A percentile compares a stretch with the other conserved stretches of the same genome.
Evolutionary conservation across 2,888 invertebrate species (phyloP).

Genomic region (Chesias legatella): DNA sequence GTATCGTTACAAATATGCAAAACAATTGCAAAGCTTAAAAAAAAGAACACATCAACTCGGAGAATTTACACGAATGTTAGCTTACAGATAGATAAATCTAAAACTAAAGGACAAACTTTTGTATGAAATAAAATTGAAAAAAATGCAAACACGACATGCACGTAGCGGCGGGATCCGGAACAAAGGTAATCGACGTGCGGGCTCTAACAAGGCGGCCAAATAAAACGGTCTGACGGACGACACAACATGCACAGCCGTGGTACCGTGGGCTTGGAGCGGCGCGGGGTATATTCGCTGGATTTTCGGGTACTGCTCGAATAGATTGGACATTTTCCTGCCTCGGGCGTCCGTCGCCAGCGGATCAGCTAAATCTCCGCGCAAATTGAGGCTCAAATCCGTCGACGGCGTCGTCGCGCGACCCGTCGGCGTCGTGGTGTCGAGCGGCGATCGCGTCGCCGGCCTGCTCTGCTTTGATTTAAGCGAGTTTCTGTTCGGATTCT

Average conservation of each 20-base stretch:
- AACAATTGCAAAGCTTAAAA: constrained; percentile 33
- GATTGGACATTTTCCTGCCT: constrained; percentile 83
- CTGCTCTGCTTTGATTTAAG: constrained; percentile 77
- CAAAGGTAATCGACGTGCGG: constrained; percentile 61
- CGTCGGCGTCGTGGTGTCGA: constrained; percentile 72
- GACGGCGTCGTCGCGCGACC: constrained; percentile 46
- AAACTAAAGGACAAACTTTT: constrained; percentile 44
- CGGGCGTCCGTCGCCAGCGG: constrained; percentile 61
- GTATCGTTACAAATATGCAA: constrained; percentile 20
- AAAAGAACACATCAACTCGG: constrained; percentile 27
- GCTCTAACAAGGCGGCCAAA: constrained; percentile 54
- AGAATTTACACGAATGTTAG: constrained; percentile 33
- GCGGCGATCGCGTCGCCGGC: constrained; percentile 76
- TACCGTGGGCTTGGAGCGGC: constrained; percentile 74
- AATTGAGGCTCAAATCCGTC: constrained; percentile 66
- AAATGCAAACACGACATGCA: constrained; percentile 69
- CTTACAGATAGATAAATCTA: constrained; percentile 39
- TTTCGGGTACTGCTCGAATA: constrained; percentile 87
- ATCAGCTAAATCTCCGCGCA: constrained; percentile 62
- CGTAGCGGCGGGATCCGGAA: constrained; percentile 51
- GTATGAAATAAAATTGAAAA: constrained; percentile 52
- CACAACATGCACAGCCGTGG: constrained; percentile 59
- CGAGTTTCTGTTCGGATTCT: constrained; percentile 73
- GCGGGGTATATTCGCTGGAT: constrained; percentile 89
- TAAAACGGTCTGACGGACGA: constrained; percentile 47